These are phyloP conservation scores for Andrena marginata DNA, from an alignment of 2,888 invertebrate genomes.

Conservation along the genomic window DNA sequence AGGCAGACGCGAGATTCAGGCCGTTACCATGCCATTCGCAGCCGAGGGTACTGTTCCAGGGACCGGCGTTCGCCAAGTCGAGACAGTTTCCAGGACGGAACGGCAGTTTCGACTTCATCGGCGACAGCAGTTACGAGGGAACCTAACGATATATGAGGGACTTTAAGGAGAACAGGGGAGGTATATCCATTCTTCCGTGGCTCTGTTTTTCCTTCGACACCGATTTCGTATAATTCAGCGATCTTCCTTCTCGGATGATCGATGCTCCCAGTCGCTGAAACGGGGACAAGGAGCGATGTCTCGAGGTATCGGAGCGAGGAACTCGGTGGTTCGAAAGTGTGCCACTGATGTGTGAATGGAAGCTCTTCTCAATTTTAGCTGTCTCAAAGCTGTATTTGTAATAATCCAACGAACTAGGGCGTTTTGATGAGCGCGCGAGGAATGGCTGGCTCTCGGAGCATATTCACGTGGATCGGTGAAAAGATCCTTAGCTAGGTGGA, in stretches of 20 bases:
- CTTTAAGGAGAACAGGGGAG: neutral
- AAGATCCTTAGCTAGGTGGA: neutral
- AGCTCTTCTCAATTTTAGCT: neutral
- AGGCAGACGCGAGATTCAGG: neutral
- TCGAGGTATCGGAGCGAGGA: slow-evolving; percentile 20
- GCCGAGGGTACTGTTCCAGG: slow-evolving; percentile 1
- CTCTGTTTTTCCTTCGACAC: neutral
- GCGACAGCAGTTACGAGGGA: slow-evolving; percentile 12
- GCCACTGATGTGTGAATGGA: neutral
- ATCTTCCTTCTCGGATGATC: slow-evolving; percentile 11
- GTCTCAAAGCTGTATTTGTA: too few relatives aligned
- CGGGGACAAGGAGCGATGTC: neutral
- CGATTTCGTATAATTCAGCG: slow-evolving; percentile 50
- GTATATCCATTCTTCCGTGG: neutral
- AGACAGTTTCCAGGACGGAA: slow-evolving; percentile 14
- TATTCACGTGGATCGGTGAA: neutral
- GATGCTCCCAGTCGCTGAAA: neutral
- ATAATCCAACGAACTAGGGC: too few relatives aligned
- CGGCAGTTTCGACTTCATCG: slow-evolving; percentile 53
- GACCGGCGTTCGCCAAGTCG: slow-evolving; percentile 26
- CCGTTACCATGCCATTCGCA: neutral
- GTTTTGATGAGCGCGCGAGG: too few relatives aligned
- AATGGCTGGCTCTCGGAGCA: neutral
- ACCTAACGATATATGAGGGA: slow-evolving; percentile 13
- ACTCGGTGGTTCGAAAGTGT: neutral